Evolutionary conservation across 2,113 vertebrate species (phyloP), one percentile per base, ranked within the genome.

Genomic region (Casuarius casuarius): DNA sequence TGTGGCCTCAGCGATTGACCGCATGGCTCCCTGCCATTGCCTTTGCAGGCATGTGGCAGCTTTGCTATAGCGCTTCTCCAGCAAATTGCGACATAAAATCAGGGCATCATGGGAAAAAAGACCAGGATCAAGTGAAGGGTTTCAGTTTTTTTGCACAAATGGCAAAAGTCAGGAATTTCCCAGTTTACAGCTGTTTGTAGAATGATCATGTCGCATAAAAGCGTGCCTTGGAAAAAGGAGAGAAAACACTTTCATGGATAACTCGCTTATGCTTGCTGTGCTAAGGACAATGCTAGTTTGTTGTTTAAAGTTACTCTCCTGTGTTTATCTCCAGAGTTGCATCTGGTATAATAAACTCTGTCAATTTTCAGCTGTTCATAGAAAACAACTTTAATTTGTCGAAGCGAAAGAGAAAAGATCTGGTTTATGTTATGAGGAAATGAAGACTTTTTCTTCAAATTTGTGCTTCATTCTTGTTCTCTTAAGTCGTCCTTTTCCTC

Each of bases 141-240:
- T 97, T 95, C 31, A 19, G 4, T 8, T 18, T 84, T 48, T 87
- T 71, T 20, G 62, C 40, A 80, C 21, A 79, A 91, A 83, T 95
- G 96, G 91, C 89, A 95, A 92, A 97, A 96, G 96, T 94, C 92
- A 96, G 96, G 96, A 96, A 97, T 81, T 97, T 97, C 96, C 96
- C 93, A 84, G 59, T 97, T 90, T 95, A 77, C 84, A 95, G 94
- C 94, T 95, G 87, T 92, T 96, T 91, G 87, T 91, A 44, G 79
- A 95, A 80, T 33, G 89, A 70, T 91, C 59, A 0, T 74, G 88
- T 92, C 94, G 84, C 87, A 82, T 92, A 91, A 90, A 95, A 83
- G 71, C 67, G 16, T 9, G 8, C 61, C 72, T 91, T 94, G 87
- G 89, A 89, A 63, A 92, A 84, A 76, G 75, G 59, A 49, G 48